A percentile compares a stretch with the other conserved stretches of the same genome.
phyloP scores from a whole-genome alignment of 1,140 invertebrate genomes.

The Dysdera silvatica region DNA sequence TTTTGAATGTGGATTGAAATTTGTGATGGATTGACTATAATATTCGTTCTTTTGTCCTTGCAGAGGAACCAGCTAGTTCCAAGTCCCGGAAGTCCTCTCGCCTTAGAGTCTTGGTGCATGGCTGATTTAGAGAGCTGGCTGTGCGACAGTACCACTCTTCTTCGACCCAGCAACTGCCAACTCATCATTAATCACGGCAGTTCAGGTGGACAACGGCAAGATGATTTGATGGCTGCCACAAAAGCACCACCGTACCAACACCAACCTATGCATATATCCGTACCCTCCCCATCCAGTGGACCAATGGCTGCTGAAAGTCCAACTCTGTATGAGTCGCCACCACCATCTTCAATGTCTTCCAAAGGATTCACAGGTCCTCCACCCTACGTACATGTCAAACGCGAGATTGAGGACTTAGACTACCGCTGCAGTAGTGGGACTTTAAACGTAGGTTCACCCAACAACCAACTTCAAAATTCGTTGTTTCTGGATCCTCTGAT shows the following conservation, averaged over 20 bases:
- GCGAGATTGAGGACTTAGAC: conserved; percentile 8
- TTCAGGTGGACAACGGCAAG: too few species aligned
- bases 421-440: conserved; percentile 8
- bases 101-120: conserved; percentile 9
- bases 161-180: not conserved
- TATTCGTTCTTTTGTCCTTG: not conserved
- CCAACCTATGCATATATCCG: conserved; percentile 7
- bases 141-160: conserved; percentile 13
- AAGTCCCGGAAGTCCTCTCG: conserved; percentile 16
- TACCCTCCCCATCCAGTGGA: conserved; percentile 14
- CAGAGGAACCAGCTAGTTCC: conserved; percentile 31
- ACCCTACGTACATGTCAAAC: conserved; percentile 18
- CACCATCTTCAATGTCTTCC: too few species aligned
- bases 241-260: too few species aligned
- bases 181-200: too few species aligned
- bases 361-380: conserved; percentile 11
- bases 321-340: conserved; percentile 8
- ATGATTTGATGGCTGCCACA: too few species aligned
- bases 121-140: conserved; percentile 27
- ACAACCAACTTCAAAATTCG: too few species aligned
- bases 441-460: not conserved
- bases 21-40: too few species aligned
- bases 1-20: too few species aligned
- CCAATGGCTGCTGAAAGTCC: conserved; percentile 9
- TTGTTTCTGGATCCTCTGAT: not conserved